Conservation (phyloP, 92 coral and sea anemone genomes). For the Zoanthus solanderi region DNA sequence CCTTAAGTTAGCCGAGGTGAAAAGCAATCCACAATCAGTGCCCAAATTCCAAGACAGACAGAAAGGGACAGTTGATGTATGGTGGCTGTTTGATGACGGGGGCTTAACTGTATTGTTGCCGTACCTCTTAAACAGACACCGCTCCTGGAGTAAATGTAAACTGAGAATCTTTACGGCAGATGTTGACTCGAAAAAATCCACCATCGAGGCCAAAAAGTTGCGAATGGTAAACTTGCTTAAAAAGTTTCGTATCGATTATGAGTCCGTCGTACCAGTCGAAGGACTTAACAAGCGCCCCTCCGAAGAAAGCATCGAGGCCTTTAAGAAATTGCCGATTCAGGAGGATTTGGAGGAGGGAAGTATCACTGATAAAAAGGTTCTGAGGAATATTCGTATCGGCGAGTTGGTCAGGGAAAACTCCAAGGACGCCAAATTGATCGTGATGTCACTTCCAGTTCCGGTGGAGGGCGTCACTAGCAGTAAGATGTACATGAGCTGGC, state of each 20-base stretch:
- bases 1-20: conserved; percentile 29
- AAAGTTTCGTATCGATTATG: conserved; percentile 91
- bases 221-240: conserved; percentile 91
- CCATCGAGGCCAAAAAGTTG: conserved; percentile 68
- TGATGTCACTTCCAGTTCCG: conserved; percentile 95
- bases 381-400: conserved; percentile 93
- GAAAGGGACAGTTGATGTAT: conserved; percentile 89
- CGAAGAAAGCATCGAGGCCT: conserved; percentile 83
- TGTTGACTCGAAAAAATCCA: conserved; percentile 76
- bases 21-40: conserved; percentile 12
- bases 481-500: conserved; percentile 98
- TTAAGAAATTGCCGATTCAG: conserved; percentile 75
- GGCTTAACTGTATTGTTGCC: conserved; percentile 92
- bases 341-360: conserved; percentile 77
- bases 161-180: conserved; percentile 88
- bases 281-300: conserved; percentile 82
- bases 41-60: conserved; percentile 70
- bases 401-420: conserved; percentile 87
- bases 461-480: conserved; percentile 90
- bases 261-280: conserved; percentile 74
- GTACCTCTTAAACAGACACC: conserved; percentile 85
- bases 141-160: conserved; percentile 88
- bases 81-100: conserved; percentile 99
- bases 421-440: conserved; percentile 83
- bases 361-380: conserved; percentile 79